Base-by-base conservation (phyloP, 1,140 invertebrate species). In the Apocrypta bakeri region DNA sequence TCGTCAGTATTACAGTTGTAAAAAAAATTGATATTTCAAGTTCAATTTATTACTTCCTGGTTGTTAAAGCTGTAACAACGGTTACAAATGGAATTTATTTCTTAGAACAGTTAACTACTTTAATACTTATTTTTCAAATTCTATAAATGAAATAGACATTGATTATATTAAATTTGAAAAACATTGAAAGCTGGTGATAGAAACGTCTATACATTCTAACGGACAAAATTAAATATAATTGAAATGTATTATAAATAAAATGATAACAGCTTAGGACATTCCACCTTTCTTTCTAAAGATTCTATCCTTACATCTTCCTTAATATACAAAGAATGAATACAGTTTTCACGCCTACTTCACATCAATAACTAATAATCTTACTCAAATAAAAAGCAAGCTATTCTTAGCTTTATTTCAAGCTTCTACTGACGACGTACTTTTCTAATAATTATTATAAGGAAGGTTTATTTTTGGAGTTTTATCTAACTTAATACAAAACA, bases 401-500 rank as follows among this genome's bases (percentile, higher is more conserved):
- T 56, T 56, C 21, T 56, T 21, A 56, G 14, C 48, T 56, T 56
- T 56, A 21, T 56, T 56, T 56, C 21, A 56, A 56, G 17, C n/a
- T 56, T 17, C n/a, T 21, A 56, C 17, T 21, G 17, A 6, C n/a
- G 48, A 56, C 48, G n/a, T 56, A 56, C 21, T 37, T 56, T 21
- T n/a, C n/a, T 56, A n/a, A 6, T 56, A 21, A 56, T 56, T 56
- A 17, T 56, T 48, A 3, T 17, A 12, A 56, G 17, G 17, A 17
- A n/a, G 17, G 6, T 17, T n/a, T n/a, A 21, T 48, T 56, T 56
- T 56, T 17, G 3, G 14, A 48, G 17, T 56, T 56, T 56, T 56
- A 6, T 56, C n/a, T 56, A 66, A 66, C 37, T 14, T 71, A 11
- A 33, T 42, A 64, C 17, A 80, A 69, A 66, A 81, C 71, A 81